phyloP scores from a whole-genome alignment of 2,113 vertebrate genomes.

The Tychaedon coryphoeus region DNA sequence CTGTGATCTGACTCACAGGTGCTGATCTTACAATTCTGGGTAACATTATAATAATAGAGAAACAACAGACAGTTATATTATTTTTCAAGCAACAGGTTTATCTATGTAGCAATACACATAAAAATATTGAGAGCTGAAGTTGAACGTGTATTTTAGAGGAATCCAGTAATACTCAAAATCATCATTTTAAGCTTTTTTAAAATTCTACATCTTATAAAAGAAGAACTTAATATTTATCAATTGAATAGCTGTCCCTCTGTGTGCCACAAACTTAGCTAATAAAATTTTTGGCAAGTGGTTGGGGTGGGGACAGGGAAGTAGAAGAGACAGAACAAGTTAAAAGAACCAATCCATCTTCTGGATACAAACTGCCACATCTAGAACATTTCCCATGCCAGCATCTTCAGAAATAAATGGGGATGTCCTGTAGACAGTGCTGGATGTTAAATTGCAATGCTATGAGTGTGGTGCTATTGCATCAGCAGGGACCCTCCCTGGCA shows the following conservation, averaged over 20 bases:
- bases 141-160: background rate
- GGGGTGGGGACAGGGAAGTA: background rate
- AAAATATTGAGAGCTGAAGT: background rate
- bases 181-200: background rate
- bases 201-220: background rate
- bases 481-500: background rate
- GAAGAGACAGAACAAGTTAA: background rate
- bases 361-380: background rate
- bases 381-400: background rate
- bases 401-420: background rate
- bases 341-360: background rate
- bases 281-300: background rate
- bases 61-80: background rate
- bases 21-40: background rate
- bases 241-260: background rate
- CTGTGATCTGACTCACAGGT: slow-evolving; percentile 37
- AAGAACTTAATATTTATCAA: background rate
- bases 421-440: background rate
- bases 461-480: background rate
- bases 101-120: background rate
- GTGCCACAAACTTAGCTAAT: background rate
- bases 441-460: background rate
- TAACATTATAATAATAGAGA: background rate
- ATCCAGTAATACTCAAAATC: background rate
- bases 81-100: background rate